Evolutionary conservation across 37 sponge, comb jelly and placozoan genomes (phyloP).

Genomic region (Chondrosia reniformis): DNA sequence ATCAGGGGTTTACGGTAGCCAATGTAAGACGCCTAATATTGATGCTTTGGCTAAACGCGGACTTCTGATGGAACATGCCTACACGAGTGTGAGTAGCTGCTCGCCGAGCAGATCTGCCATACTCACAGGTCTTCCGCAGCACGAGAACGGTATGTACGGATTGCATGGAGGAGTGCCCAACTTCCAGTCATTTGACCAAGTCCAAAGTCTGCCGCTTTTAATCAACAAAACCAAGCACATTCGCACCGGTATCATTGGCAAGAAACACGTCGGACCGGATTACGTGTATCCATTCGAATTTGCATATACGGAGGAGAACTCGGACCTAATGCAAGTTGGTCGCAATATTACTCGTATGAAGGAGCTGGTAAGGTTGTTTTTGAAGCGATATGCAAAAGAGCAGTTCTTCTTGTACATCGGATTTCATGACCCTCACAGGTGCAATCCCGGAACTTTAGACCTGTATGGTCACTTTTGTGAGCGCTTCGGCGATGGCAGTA

Average conservation of each 20-base stretch:
- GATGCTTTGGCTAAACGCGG: constrained; percentile 36
- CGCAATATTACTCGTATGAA: constrained; percentile 74
- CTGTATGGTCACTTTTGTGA: constrained; percentile 62
- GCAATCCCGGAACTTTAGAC: not conserved
- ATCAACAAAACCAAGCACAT: constrained; percentile 48
- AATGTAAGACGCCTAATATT: constrained; percentile 63
- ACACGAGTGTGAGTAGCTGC: constrained; percentile 75
- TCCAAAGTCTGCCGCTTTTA: constrained; percentile 61
- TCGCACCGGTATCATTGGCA: constrained; percentile 73
- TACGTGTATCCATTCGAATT: constrained; percentile 64
- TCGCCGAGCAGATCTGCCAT: constrained; percentile 75
- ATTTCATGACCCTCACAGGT: constrained; percentile 73
- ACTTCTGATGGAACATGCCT: constrained; percentile 47
- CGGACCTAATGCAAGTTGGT: constrained; percentile 51
- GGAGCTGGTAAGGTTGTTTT: constrained; percentile 45
- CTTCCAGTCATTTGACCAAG: constrained; percentile 57
- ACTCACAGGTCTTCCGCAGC: constrained; percentile 68
- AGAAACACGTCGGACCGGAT: constrained; percentile 81
- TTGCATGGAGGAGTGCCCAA: constrained; percentile 53
- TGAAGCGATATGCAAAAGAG: not conserved
- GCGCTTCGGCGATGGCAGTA: constrained; percentile 66
- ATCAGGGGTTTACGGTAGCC: too few species aligned
- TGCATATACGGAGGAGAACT: constrained; percentile 52
- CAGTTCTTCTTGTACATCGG: constrained; percentile 73
- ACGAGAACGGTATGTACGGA: constrained; percentile 84